Evolutionary conservation across 2,888 invertebrate species (phyloP).

Genomic region (Venustoraphidia nigricollis): DNA sequence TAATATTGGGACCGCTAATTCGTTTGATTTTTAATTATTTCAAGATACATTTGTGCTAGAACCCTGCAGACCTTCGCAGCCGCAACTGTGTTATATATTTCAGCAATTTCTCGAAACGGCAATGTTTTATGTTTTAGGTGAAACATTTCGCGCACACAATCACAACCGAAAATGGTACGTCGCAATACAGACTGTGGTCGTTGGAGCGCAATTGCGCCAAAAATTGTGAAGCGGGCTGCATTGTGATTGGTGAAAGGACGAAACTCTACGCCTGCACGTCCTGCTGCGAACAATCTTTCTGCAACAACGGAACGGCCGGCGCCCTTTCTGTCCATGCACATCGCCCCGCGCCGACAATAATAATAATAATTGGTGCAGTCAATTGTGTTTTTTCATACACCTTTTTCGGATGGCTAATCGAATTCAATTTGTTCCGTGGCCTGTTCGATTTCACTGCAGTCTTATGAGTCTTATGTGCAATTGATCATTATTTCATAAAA

Average conservation of each 20-base stretch:
- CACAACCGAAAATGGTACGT: constrained; percentile 63
- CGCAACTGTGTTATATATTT: neutral
- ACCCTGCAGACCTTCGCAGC: too few relatives aligned
- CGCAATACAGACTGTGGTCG: constrained; percentile 67
- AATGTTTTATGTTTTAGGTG: constrained; percentile 34
- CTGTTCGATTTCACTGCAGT: neutral
- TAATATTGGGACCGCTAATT: too few relatives aligned
- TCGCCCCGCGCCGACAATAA: neutral
- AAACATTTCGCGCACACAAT: constrained; percentile 72
- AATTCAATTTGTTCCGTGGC: neutral
- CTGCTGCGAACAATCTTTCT: constrained; percentile 63
- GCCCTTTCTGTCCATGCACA: constrained; percentile 7
- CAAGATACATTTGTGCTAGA: too few relatives aligned
- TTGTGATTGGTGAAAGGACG: constrained; percentile 76
- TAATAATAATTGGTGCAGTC: neutral
- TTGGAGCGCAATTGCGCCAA: constrained; percentile 68
- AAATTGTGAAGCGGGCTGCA: constrained; percentile 76
- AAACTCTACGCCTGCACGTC: constrained; percentile 78
- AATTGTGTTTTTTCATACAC: neutral
- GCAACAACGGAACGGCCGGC: constrained; percentile 53
- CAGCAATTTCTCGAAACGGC: too few relatives aligned
- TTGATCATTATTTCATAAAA: too few relatives aligned
- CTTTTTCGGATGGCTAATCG: neutral
- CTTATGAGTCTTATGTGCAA: too few relatives aligned
- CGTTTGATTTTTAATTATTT: too few relatives aligned